Evolutionary conservation across 2,888 invertebrate species (phyloP), one percentile per base, ranked within the genome.

Genomic region (Lathronympha strigana): DNA sequence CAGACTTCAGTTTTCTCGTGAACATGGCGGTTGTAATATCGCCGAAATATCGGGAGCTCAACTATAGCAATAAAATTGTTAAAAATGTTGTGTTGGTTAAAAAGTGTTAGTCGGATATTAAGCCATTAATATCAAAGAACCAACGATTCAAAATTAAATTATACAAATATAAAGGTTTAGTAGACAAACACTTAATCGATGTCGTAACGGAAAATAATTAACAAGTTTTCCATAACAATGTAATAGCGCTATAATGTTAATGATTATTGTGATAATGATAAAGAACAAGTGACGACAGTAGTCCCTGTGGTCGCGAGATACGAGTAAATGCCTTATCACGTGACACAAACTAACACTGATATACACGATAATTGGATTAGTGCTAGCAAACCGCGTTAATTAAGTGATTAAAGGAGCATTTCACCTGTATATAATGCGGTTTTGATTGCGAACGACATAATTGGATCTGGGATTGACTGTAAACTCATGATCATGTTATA

Each of bases 321-420:
- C n/a, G n/a, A n/a, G n/a, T n/a, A 83, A 75, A 61, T 68, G 70
- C 73, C 71, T 79, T 83, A 84, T 82, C 79, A 49, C 47, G 58
- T 64, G 53, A 71, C 67, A 77, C 71, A 69, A 31, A 49, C 50
- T 38, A 79, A 69, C 73, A 75, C 76, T 77, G 75, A 75, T 66
- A 66, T 72, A 76, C 69, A 69, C 66, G 75, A 75, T 79, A 78
- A 81, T 79, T 76, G 76, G 69, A 73, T 76, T 66, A 68, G 67
- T 72, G 71, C 68, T 66, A 74, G 75, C 74, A 66, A 69, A 69
- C 58, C 61, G 58, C 68, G 68, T 62, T 63, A 61, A 64, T 66
- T 61, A 66, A 38, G 61, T 40, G 64, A 64, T 64, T 64, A 53
- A 53, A 61, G 47, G 38, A 61, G 45, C 61, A 54, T 66, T 61